Evolutionary conservation across 2,888 invertebrate species (phyloP).

Genomic region (Polymixis lichenea): DNA sequence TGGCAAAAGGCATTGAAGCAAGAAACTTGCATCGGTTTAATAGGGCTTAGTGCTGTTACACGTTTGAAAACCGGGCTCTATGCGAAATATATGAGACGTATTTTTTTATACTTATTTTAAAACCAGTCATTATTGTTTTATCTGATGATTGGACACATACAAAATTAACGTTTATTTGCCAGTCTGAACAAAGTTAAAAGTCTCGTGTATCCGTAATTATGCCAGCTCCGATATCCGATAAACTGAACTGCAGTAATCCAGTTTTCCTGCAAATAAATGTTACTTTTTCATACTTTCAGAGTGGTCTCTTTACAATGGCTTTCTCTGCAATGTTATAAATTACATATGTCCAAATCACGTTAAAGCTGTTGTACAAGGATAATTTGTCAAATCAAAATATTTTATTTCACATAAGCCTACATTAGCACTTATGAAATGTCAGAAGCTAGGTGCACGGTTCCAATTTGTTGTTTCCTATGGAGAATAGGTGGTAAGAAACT

Average conservation of each 20-base stretch:
- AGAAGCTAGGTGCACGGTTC: no score
- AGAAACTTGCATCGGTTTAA: no score
- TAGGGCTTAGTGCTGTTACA: background rate
- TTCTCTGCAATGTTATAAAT: no score
- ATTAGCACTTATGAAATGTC: no score
- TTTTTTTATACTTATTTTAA: background rate
- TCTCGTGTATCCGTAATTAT: slow-evolving; percentile 12
- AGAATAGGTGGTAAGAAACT: no score
- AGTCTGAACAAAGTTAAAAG: background rate
- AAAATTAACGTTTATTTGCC: background rate
- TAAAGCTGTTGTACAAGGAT: background rate
- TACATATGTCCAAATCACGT: no score
- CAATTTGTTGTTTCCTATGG: no score
- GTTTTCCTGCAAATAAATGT: background rate
- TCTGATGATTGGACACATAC: background rate
- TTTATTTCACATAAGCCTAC: no score
- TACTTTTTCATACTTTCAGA: background rate
- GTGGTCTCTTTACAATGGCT: background rate
- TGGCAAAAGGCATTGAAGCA: no score
- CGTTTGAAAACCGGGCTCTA: background rate
- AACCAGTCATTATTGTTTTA: background rate
- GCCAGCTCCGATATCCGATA: slow-evolving; percentile 22
- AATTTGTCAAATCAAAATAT: no score
- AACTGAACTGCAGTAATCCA: background rate
- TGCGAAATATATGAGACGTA: background rate